Conservation (phyloP, 2,113 vertebrate genomes). For the Toxotes chatareus region DNA sequence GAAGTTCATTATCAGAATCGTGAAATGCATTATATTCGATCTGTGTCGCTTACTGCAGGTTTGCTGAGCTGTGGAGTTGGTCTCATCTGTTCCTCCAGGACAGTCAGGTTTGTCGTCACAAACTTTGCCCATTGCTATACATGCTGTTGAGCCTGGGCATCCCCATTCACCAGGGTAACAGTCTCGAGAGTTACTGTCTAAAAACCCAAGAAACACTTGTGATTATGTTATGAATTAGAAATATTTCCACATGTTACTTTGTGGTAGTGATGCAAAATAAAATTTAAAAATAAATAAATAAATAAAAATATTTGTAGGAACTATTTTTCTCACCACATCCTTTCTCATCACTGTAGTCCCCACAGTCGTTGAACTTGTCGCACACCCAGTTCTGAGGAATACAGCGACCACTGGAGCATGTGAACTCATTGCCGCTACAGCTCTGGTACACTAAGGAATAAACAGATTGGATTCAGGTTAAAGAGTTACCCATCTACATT, state of each 20-base stretch:
- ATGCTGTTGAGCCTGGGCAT: slow-evolving; percentile 76
- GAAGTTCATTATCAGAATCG: background rate
- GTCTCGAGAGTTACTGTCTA: slow-evolving; percentile 78
- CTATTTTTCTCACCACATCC: slow-evolving; percentile 80
- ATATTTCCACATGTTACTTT: background rate
- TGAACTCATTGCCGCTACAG: slow-evolving; percentile 78
- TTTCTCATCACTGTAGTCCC: slow-evolving; percentile 82
- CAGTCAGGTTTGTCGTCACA: slow-evolving; percentile 80
- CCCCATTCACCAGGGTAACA: slow-evolving; percentile 85
- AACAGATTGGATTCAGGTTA: background rate
- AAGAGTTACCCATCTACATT: background rate
- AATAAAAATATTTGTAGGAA: too few species aligned
- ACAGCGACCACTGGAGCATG: slow-evolving; percentile 80
- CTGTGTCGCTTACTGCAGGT: slow-evolving; percentile 72
- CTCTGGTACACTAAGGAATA: slow-evolving; percentile 72
- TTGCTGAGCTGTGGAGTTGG: slow-evolving; percentile 75
- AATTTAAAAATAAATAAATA: too few species aligned
- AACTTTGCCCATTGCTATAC: slow-evolving; percentile 79
- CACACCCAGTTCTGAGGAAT: slow-evolving; percentile 84
- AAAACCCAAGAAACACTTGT: background rate
- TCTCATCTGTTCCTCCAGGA: slow-evolving; percentile 81
- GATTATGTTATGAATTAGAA: background rate
- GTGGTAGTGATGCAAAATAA: background rate
- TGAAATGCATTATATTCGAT: slow-evolving; percentile 12
- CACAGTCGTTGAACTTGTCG: slow-evolving; percentile 83